phyloP scores from a whole-genome alignment of 2,888 invertebrate species.

The Drosophila falleni region DNA sequence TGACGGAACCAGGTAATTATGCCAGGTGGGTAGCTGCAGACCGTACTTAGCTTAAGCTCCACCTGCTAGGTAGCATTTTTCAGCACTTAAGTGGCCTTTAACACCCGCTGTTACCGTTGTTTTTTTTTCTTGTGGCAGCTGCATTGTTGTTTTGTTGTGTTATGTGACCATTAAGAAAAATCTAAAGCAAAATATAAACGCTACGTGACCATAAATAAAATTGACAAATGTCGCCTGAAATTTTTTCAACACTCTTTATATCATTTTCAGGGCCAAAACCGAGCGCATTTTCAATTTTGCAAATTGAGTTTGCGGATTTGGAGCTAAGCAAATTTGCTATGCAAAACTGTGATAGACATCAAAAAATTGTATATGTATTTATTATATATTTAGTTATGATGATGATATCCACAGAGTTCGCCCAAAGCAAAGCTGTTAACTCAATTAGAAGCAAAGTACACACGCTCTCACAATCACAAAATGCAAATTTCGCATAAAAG shows the following conservation, averaged over 20 bases:
- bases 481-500: slow-evolving; percentile 53
- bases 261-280: slow-evolving; percentile 23
- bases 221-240: slow-evolving; percentile 68
- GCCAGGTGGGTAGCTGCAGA: slow-evolving; percentile 40
- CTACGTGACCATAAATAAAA: slow-evolving; percentile 78
- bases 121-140: slow-evolving; percentile 27
- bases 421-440: slow-evolving; percentile 59
- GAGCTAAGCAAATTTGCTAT: slow-evolving; percentile 58
- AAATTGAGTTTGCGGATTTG: slow-evolving; percentile 71
- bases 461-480: slow-evolving; percentile 17
- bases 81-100: slow-evolving; percentile 79
- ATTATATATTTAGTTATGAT: slow-evolving; percentile 46
- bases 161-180: slow-evolving; percentile 65
- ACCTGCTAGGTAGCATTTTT: slow-evolving; percentile 53
- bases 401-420: slow-evolving; percentile 16
- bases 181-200: slow-evolving; percentile 63
- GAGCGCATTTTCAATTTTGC: slow-evolving; percentile 35
- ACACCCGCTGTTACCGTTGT: slow-evolving; percentile 60
- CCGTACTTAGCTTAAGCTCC: slow-evolving; percentile 23
- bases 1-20: slow-evolving; percentile 62
- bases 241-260: slow-evolving; percentile 19
- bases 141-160: slow-evolving; percentile 42
- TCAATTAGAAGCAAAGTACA: slow-evolving; percentile 61
- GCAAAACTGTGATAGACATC: slow-evolving; percentile 64
- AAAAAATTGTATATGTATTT: slow-evolving; percentile 22